phyloP scores from a whole-genome alignment of 2,797 vertebrate species.

The Sternarchorhynchus goeldii region DNA sequence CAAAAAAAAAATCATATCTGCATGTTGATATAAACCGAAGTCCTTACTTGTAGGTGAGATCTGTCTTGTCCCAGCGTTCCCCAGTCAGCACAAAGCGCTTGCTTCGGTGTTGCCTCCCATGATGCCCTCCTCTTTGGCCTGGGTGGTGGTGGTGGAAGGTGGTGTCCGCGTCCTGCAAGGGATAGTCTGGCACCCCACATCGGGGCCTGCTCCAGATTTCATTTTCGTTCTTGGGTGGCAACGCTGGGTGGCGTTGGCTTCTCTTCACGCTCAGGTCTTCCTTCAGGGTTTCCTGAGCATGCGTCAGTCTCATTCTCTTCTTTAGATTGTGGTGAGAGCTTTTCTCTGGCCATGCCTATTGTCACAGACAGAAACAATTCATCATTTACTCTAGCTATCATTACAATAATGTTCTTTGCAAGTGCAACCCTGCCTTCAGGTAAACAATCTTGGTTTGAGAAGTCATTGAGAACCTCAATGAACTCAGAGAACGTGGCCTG shows the following conservation, averaged over 20 bases:
- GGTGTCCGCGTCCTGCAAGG: neutral
- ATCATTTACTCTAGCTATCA: neutral
- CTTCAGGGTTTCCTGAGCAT: slow-evolving; percentile 45
- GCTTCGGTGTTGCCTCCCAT: slow-evolving; percentile 69
- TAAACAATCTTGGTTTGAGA: too few relatives aligned
- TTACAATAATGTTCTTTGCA: too few relatives aligned
- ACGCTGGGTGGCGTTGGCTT: neutral
- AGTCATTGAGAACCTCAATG: too few relatives aligned
- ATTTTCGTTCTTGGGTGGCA: slow-evolving; percentile 36
- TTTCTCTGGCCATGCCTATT: slow-evolving; percentile 56
- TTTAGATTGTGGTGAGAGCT: slow-evolving; percentile 46
- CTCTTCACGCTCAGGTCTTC: slow-evolving; percentile 25
- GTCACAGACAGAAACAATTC: slow-evolving; percentile 27
- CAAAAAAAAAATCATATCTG: neutral
- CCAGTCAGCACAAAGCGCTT: slow-evolving; percentile 84
- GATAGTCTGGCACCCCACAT: slow-evolving; percentile 79
- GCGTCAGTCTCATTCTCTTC: slow-evolving; percentile 34
- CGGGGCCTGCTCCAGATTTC: slow-evolving; percentile 68
- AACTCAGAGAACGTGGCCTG: too few relatives aligned
- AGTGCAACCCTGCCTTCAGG: too few relatives aligned
- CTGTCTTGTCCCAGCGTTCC: slow-evolving; percentile 86
- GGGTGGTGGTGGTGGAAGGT: slow-evolving; percentile 20
- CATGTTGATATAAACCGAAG: too few relatives aligned
- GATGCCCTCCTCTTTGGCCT: slow-evolving; percentile 27
- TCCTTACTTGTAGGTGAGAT: slow-evolving; percentile 89